phyloP scores from a whole-genome alignment of 1,140 invertebrate species.

The Gryon sp. region DNA sequence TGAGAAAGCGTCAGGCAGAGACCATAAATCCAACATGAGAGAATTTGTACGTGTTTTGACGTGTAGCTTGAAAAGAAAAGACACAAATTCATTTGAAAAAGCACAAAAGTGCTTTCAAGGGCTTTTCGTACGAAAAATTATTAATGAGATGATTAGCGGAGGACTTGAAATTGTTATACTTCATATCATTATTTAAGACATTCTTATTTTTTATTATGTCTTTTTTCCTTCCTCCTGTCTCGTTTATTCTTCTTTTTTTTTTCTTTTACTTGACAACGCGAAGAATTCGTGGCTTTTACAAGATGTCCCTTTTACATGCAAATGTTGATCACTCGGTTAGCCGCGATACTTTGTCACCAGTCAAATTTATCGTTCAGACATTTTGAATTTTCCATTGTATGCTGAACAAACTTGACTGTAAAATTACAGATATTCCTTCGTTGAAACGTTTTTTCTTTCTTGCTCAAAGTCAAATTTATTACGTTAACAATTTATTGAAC shows the following conservation, averaged over 20 bases:
- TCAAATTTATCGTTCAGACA: constrained; percentile 4
- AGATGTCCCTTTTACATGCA: constrained; percentile 15
- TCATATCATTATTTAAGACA: constrained; percentile 11
- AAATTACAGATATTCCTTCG: too few species aligned
- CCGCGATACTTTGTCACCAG: constrained; percentile 6
- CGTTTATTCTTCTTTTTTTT: too few species aligned
- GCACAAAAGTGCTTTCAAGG: constrained; percentile 22
- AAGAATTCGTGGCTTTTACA: background rate
- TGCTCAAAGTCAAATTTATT: too few species aligned
- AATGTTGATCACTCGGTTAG: constrained; percentile 13
- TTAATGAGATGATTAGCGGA: constrained; percentile 36
- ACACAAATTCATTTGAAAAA: constrained; percentile 41
- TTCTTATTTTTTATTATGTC: background rate
- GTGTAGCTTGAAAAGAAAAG: constrained; percentile 27
- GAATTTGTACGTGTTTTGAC: constrained; percentile 52
- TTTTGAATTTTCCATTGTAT: background rate
- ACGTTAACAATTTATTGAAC: too few species aligned
- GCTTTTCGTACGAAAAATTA: constrained; percentile 23
- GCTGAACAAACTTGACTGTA: background rate
- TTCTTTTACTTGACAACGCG: background rate
- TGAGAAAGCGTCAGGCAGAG: constrained; percentile 33
- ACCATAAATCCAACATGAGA: constrained; percentile 25
- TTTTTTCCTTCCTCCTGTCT: too few species aligned
- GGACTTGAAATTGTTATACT: constrained; percentile 3
- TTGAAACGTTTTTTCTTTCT: too few species aligned